Evolutionary conservation across 2,888 invertebrate species (phyloP), one percentile per base, ranked within the genome.

Genomic region (Notodonta ziczac): DNA sequence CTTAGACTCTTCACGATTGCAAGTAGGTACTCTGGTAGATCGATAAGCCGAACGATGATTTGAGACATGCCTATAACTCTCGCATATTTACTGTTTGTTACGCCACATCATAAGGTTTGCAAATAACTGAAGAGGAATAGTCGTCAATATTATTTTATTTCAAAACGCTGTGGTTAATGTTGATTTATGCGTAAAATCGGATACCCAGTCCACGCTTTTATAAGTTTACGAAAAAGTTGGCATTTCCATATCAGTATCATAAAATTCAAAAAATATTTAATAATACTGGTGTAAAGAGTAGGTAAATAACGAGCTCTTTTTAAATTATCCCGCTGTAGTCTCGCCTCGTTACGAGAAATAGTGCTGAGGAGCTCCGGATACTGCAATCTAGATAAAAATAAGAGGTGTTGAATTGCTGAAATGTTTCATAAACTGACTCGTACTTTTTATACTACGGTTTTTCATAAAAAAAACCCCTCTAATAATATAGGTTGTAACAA

Each of bases 281-380:
- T 12, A 14, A 52, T 48, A 58, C 4, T 32, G 51, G 32, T 58
- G 35, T 55, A 58, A 58, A 61, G 65, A 64, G 70, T 67, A 73
- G 65, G 63, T 35, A 69, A 66, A 61, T 72, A 76, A 72, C 64
- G 69, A 66, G 63, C 69, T 68, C 69, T 67, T 66, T 63, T 58
- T 67, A 70, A 76, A 76, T 79, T 74, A 76, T 65, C 72, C 72
- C 67, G 56, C 48, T 57, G 63, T 60, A 46, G 32, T 44, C 44
- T 59, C 54, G 40, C 58, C 24, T 61, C 57, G 60, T 66, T 54
- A 66, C 56, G 54, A 58, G 48, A 59, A 62, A 64, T 57, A 59
- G 52, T 55, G 58, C 59, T 56, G 57, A 56, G 58, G 40, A 52
- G 58, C 48, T 48, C 46, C 13, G 35, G 56, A 48, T 40, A 56